phyloP scores from a whole-genome alignment of 1,140 invertebrate genomes.

The Drosophila kohkoa region DNA sequence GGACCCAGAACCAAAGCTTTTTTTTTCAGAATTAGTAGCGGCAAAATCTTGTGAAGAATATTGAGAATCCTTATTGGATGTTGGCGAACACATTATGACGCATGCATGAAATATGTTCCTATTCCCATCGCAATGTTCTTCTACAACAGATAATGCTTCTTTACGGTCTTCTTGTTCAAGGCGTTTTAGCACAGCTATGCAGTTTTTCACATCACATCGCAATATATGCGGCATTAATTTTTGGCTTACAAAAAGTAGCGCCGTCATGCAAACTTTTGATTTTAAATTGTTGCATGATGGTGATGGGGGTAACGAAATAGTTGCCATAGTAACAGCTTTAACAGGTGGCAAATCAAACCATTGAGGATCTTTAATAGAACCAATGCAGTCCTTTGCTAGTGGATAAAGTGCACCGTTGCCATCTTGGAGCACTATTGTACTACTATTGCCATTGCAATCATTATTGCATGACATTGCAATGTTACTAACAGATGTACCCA shows the following conservation, averaged over 20 bases:
- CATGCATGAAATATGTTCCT: slow-evolving; percentile 98
- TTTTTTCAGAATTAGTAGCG: slow-evolving; percentile 41
- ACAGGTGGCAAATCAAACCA: slow-evolving; percentile 97
- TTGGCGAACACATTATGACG: slow-evolving; percentile 96
- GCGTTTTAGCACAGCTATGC: slow-evolving; percentile 91
- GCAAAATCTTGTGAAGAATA: slow-evolving; percentile 85
- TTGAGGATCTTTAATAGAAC: slow-evolving; percentile 96
- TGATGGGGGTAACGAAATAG: slow-evolving; percentile 87
- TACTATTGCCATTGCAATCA: slow-evolving; percentile 92
- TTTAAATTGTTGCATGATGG: slow-evolving; percentile 86
- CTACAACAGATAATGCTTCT: slow-evolving; percentile 88
- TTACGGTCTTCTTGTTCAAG: slow-evolving; percentile 90
- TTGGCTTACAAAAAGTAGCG: slow-evolving; percentile 94
- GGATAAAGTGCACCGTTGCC: slow-evolving; percentile 98
- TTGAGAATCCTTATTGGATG: slow-evolving; percentile 94
- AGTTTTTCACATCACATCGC: slow-evolving; percentile 95
- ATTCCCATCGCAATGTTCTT: slow-evolving; percentile 98
- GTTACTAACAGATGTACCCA: slow-evolving; percentile 91
- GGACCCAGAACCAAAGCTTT: slow-evolving; percentile 43
- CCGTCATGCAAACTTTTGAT: slow-evolving; percentile 95
- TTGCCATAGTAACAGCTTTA: slow-evolving; percentile 92
- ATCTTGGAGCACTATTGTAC: slow-evolving; percentile 94
- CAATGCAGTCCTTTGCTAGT: slow-evolving; percentile 96
- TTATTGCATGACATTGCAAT: slow-evolving; percentile 94
- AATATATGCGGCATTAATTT: slow-evolving; percentile 95